Base-by-base conservation (phyloP, 64 coral and sea anemone species). In the Anthopleura sola region DNA sequence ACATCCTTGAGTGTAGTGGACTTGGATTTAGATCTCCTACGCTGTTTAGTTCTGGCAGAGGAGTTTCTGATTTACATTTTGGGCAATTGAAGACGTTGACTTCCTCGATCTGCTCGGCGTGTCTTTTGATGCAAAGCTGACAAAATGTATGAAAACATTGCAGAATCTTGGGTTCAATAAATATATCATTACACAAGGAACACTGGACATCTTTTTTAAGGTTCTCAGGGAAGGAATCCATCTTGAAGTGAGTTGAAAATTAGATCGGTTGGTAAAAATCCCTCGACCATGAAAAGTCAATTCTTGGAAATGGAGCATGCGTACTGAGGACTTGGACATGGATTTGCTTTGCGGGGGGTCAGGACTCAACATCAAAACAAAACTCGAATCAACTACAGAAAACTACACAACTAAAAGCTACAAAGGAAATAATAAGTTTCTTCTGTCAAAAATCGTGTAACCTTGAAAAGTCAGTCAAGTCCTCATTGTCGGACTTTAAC, bases 301-400 rank as follows among this genome's bases (percentile, higher is more conserved):
- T 66, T 66, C 60, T 66, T 66, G 60, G 60, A 66, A 66, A 26
- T 66, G 60, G 11, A 66, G 60, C 60, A 66, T 64, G 60, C 60
- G 60, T 64, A 64, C 2, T 64, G 3, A 23, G 23, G 20, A 64
- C 60, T 24, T 64, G 60, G 7, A 64, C 24, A 26, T 24, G 60
- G 0, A 26, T 66, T 11, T 66, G 24, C 40, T 44, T 44, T 6
- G n/a, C n/a, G 2, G 40, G 40, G 40, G 40, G 40, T 44, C 40
- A 44, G 40, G 4, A 44, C 40, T 44, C 4, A 44, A 44, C 40
- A 8, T 44, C 40, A 44, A 1, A 44, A 44, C 40, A 44, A 44
- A 44, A 44, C 40, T 44, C 0, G 9, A 44, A 6, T 2, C 4
- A 44, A 44, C 0, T 6, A 44, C 40, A 44, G 40, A 44, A 44